phyloP scores from a whole-genome alignment of 2,888 invertebrate species.

The Drosophila leonis region DNA sequence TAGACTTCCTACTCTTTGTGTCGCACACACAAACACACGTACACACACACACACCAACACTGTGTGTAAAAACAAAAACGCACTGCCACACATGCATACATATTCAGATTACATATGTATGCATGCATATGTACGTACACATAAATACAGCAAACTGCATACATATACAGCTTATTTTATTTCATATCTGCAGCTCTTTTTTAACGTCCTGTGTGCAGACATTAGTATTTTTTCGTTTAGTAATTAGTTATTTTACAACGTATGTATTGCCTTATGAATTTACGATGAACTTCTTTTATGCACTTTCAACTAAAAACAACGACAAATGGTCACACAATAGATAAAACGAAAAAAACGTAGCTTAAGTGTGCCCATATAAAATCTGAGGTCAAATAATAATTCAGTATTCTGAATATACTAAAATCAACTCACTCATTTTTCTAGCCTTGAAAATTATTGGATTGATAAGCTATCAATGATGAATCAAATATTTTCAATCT shows the following conservation, averaged over 20 bases:
- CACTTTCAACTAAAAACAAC: constrained; percentile 65
- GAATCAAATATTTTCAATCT: background rate
- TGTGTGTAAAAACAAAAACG: constrained; percentile 51
- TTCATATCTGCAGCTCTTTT: constrained; percentile 44
- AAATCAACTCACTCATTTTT: background rate
- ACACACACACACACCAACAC: constrained; percentile 5
- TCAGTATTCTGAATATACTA: constrained; percentile 28
- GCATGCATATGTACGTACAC: constrained; percentile 57
- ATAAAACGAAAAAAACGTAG: constrained; percentile 57
- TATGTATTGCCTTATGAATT: constrained; percentile 32
- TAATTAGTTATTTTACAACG: constrained; percentile 34
- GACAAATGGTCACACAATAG: constrained; percentile 65
- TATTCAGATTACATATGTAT: constrained; percentile 48
- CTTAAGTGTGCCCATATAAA: constrained; percentile 39
- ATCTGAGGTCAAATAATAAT: background rate
- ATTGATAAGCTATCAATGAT: background rate
- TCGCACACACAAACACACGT: constrained; percentile 13
- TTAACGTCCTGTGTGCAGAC: constrained; percentile 42
- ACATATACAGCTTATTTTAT: constrained; percentile 57
- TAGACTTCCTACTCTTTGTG: constrained; percentile 60
- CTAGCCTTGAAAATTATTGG: background rate
- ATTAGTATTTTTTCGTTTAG: constrained; percentile 35
- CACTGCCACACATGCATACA: constrained; percentile 57
- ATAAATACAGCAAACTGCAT: constrained; percentile 66
- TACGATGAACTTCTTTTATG: constrained; percentile 49